Evolutionary conservation across 2,113 vertebrate genomes (phyloP), one percentile per base, ranked within the genome.

Genomic region (Salvelinus namaycush): DNA sequence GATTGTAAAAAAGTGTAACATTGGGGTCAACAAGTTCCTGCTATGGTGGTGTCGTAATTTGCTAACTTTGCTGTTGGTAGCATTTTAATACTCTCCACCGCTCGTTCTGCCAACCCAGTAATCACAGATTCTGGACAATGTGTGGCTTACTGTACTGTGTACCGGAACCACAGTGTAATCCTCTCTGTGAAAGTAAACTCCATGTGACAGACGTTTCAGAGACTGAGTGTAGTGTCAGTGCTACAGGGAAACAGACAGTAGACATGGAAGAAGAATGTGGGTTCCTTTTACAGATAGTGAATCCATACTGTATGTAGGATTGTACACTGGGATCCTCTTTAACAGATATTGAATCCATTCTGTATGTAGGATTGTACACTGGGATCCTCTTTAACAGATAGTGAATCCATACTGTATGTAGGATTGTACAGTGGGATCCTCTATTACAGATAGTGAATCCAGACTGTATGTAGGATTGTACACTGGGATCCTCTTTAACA

Each of bases 381-480:
- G 51, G 14, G 51, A 20, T 60, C 82, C 79, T 83, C 81, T 85
- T 82, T 87, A 65, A 48, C n/a, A 49, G 68, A 70, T 26, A 69
- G 80, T 78, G 49, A 84, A 80, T 84, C 79, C 54, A 75, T 9
- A 0, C 62, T 12, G n/a, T 65, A 22, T 22, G 31, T 31, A 31
- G 5, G 20, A 24, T 22, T 65, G 9, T 24, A 14, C 22, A 66
- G 1, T 12, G 2, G 1, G 34, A 39, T 39, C 24, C 64, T 66
- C 3, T 27, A 6, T 5, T 18, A 13, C 4, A 64, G 22, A 64
- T 4, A 26, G n/a, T 7, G 34, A 39, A 7, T 39, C 31, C 31
- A 31, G 5, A 1, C 4, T 31, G 5, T 31, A 5, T 31, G 31
- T 31, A 31, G 31, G 31, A 31, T 31, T 31, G 31, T 6, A 1